phyloP scores from a whole-genome alignment of 2,113 vertebrate genomes.

The Sinocyclocheilus anophthalmus region DNA sequence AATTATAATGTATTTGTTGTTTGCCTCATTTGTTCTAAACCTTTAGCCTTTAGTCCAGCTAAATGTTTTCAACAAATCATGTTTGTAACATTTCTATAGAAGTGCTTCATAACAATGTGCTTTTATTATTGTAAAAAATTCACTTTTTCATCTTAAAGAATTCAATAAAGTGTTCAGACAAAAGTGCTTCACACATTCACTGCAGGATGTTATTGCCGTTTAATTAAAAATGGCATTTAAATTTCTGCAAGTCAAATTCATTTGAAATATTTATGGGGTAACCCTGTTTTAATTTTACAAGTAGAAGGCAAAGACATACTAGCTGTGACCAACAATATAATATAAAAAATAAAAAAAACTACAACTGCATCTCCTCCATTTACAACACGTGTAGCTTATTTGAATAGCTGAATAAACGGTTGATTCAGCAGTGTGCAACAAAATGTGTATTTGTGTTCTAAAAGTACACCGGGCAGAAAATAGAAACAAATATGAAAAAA shows the following conservation, averaged over 20 bases:
- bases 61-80: conserved; percentile 65
- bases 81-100: conserved; percentile 46
- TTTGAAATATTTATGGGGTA: neutral
- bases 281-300: no score
- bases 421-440: neutral
- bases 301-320: no score
- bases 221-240: neutral
- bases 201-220: neutral
- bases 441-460: neutral
- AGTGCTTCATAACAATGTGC: conserved; percentile 60
- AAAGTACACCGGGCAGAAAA: neutral
- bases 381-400: neutral
- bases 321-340: no score
- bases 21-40: conserved; percentile 72
- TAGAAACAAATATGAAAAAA: neutral
- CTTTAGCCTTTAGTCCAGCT: conserved; percentile 49
- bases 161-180: conserved; percentile 55
- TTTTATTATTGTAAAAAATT: conserved; percentile 58
- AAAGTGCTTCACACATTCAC: neutral
- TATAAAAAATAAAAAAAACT: neutral
- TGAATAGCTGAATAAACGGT: neutral
- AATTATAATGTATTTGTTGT: conserved; percentile 73
- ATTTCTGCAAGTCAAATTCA: neutral
- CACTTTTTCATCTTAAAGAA: conserved; percentile 43
- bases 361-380: neutral